phyloP scores from a whole-genome alignment of 2,113 vertebrate genomes.

The Dasypus novemcinctus region DNA sequence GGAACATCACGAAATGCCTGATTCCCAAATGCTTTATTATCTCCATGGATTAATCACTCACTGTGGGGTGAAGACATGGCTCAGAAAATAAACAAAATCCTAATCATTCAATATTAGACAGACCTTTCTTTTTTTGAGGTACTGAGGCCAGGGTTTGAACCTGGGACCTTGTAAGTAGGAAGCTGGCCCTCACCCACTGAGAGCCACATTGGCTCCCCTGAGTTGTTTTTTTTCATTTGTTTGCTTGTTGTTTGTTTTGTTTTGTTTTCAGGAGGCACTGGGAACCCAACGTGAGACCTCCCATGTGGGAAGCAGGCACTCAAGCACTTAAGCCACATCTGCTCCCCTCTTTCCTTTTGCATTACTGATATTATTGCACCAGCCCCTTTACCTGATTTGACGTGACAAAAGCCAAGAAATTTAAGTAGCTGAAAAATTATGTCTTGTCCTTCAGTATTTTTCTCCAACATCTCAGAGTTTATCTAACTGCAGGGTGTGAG shows the following conservation, averaged over 20 bases:
- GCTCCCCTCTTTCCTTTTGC: rapidly evolving
- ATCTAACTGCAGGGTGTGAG: neutral
- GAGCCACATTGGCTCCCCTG: no score
- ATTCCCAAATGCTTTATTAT: neutral
- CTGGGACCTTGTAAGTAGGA: no score
- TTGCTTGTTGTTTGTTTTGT: no score
- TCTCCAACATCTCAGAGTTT: neutral
- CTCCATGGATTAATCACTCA: neutral
- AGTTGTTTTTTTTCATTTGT: no score
- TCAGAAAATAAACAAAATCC: neutral
- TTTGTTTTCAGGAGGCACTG: no score
- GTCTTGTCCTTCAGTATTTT: neutral
- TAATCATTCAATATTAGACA: rapidly evolving
- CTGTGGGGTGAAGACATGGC: rapidly evolving
- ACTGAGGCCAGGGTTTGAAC: no score
- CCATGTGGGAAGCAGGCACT: no score
- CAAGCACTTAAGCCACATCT: no score
- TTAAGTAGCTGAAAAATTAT: neutral
- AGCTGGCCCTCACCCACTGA: no score
- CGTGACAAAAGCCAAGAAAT: neutral
- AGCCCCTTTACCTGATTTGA: neutral
- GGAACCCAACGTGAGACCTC: no score
- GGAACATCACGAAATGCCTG: no score
- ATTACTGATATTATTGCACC: neutral
- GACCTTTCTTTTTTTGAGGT: no score